Evolutionary conservation across 1,140 invertebrate genomes (phyloP), one percentile per base, ranked within the genome.

Genomic region (Pseudomyrmex cubaensis): DNA sequence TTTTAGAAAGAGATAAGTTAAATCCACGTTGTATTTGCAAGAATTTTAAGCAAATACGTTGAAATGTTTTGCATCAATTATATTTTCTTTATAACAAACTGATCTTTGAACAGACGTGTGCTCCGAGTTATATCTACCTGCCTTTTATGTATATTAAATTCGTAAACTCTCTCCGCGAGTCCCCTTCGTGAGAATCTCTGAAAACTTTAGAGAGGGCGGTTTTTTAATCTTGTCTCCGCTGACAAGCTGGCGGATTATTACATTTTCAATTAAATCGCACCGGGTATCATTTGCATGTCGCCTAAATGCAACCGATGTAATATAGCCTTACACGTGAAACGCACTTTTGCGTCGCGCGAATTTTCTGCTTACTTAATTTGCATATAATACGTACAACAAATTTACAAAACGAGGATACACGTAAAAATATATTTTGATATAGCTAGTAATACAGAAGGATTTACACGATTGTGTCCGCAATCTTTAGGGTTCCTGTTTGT

Each of bases 251-350:
- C 4, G 50, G 80, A 76, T 76, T 83, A 83, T 83, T 66, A 76
- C 61, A 22, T 76, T 83, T 83, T 64, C 50, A 64, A 83, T 83
- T 76, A 83, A 64, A 77, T 77, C 20, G 50, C 63, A 56, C 54
- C 35, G 57, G 25, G 9, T 15, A 17, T 66, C 50, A 67, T 67
- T 77, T 22, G n/a, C 48, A 64, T 52, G 22, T 62, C n/a, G 48
- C 48, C 48, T 77, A 77, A 35, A 77, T 66, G 62, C 62, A 54
- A 1, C 12, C 62, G n/a, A 77, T 17, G 61, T 52, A 56, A 67
- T 67, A 56, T 54, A 56, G 63, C 12, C 17, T 9, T 22, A 57
- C 9, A 13, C 17, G 56, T 54, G 25, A 54, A 56, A 67, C 44
- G 9, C 12, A 8, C 17, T 17, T 67, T 67, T 54, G 52, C 17